These are phyloP conservation scores for Branchellion lobata DNA, from an alignment of 2,888 invertebrate genomes.

Conservation along the genomic window DNA sequence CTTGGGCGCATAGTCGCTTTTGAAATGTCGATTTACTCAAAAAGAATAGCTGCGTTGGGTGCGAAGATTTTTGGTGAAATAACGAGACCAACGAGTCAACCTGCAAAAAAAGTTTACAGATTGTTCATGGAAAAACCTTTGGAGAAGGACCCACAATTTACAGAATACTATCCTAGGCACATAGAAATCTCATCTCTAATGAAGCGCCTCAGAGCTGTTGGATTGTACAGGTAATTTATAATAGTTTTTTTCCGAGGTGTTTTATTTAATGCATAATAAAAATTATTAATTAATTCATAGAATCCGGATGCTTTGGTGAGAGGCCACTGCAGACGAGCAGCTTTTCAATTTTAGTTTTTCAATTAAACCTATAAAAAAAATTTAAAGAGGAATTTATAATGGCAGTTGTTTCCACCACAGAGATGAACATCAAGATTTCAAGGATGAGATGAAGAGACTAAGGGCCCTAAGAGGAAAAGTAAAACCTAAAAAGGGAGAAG, in stretches of 20 bases:
- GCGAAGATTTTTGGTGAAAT: conserved; percentile 87
- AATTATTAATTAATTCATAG: no score
- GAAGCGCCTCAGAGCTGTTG: conserved; percentile 62
- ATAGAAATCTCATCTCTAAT: conserved; percentile 69
- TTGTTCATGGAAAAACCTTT: conserved; percentile 76
- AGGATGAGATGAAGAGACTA: conserved; percentile 58
- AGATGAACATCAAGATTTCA: conserved; percentile 60
- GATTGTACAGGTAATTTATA: conserved; percentile 58
- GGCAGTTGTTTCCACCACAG: no score
- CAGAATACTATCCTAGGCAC: conserved; percentile 83
- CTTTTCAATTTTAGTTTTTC: no score
- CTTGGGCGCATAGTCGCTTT: no score
- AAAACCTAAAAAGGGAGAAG: conserved; percentile 55
- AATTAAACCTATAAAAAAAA: no score
- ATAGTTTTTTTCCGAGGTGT: background rate
- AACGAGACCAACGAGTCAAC: conserved; percentile 73
- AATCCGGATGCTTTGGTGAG: no score
- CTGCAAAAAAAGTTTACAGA: conserved; percentile 68
- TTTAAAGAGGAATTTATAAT: no score
- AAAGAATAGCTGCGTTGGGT: conserved; percentile 80
- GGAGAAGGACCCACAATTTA: conserved; percentile 72
- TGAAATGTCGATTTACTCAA: conserved; percentile 72
- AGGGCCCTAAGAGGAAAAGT: conserved; percentile 57
- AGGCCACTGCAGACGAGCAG: no score
- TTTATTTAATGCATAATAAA: background rate